These are phyloP conservation scores for Promerops cafer DNA, from an alignment of 2,113 vertebrate species.

Conservation along the genomic window DNA sequence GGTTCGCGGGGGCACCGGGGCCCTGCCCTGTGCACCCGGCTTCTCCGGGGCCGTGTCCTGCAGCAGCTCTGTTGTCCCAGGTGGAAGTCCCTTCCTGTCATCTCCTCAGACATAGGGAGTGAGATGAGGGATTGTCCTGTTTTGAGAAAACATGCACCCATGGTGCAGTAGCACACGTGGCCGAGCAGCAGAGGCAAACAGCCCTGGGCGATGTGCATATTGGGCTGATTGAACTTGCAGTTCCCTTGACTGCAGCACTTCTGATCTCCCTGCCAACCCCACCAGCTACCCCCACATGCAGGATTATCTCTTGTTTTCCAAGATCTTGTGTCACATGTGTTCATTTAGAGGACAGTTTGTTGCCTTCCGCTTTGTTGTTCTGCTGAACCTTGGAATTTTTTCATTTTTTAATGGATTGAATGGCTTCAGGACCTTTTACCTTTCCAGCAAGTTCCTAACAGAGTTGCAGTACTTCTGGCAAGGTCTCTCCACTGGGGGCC, in stretches of 20 bases:
- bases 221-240: neutral
- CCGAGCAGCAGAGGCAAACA: neutral
- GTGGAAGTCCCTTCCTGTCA: neutral
- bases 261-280: neutral
- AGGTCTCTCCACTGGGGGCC: neutral
- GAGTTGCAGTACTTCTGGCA: neutral
- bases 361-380: neutral
- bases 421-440: neutral
- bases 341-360: neutral
- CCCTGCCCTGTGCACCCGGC: accelerated
- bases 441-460: neutral
- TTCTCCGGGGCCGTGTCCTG: neutral
- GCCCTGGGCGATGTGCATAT: neutral
- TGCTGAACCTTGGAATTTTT: neutral
- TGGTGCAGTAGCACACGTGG: neutral
- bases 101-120: neutral
- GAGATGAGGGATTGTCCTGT: neutral
- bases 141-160: neutral
- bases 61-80: neutral
- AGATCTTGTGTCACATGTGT: neutral
- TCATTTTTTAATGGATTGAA: neutral
- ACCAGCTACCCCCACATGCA: neutral
- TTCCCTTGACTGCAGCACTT: neutral
- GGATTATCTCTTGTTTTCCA: slow-evolving; percentile 6
- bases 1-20: neutral